phyloP scores from a whole-genome alignment of 2,113 vertebrate genomes.

The Oryzias woworae region DNA sequence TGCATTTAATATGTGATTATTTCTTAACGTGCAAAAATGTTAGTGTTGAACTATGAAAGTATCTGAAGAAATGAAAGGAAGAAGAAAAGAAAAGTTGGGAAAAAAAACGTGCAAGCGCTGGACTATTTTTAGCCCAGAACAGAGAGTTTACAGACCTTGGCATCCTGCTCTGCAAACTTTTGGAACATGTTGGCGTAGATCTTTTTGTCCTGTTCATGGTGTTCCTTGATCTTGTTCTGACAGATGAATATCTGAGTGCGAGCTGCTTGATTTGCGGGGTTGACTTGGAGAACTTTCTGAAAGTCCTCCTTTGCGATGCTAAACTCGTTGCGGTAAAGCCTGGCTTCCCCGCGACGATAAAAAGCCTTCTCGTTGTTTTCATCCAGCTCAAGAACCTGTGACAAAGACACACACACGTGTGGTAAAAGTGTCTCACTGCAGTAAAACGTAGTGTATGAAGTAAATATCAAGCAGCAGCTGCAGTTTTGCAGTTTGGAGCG shows the following conservation, averaged over 20 bases:
- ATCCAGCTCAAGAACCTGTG: constrained; percentile 88
- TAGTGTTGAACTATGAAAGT: not conserved
- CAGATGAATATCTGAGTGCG: constrained; percentile 85
- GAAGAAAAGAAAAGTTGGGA: not conserved
- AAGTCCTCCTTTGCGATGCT: constrained; percentile 88
- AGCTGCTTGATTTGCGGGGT: constrained; percentile 88
- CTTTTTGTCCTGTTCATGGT: constrained; percentile 89
- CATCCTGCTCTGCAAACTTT: constrained; percentile 92
- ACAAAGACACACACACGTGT: not conserved
- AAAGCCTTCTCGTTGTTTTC: constrained; percentile 90
- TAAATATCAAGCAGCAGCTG: not conserved
- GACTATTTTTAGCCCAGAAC: constrained; percentile 14
- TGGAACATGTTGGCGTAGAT: constrained; percentile 97
- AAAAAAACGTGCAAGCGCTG: not conserved
- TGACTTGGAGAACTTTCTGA: constrained; percentile 87
- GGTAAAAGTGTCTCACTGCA: not conserved
- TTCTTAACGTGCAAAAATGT: not conserved
- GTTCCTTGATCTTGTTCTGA: constrained; percentile 89
- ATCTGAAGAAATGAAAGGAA: not conserved
- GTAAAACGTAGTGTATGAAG: not conserved
- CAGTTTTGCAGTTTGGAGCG: not conserved
- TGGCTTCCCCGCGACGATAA: constrained; percentile 89
- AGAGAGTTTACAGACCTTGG: constrained; percentile 79
- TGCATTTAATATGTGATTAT: too few relatives aligned
- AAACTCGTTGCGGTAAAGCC: constrained; percentile 89